phyloP scores from a whole-genome alignment of 2,888 invertebrate species.

The Agrotis segetum region DNA sequence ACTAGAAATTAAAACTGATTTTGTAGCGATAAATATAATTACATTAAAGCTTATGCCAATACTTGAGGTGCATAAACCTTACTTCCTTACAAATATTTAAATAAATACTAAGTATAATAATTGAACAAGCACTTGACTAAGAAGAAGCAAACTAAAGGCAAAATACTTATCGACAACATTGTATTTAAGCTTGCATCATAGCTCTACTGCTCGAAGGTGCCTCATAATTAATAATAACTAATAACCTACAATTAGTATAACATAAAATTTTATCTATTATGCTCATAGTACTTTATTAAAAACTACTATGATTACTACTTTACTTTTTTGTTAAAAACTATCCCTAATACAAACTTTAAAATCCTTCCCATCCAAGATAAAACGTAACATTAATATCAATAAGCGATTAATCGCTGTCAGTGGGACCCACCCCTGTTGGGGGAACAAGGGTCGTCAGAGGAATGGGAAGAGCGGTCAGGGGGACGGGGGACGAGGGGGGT shows the following conservation, averaged over 20 bases:
- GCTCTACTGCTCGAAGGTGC: too few relatives aligned
- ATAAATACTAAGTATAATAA: too few relatives aligned
- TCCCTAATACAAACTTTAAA: conserved; percentile 15
- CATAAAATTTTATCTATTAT: too few relatives aligned
- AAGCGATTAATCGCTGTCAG: conserved; percentile 62
- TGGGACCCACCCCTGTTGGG: conserved; percentile 60
- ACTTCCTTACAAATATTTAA: not conserved
- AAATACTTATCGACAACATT: too few relatives aligned
- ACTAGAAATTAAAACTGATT: conserved; percentile 24
- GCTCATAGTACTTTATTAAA: too few relatives aligned
- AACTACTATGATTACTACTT: too few relatives aligned
- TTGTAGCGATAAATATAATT: conserved; percentile 6
- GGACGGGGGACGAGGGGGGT: conserved; percentile 36
- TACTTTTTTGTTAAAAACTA: not conserved
- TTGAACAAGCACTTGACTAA: too few relatives aligned
- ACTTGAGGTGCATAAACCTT: not conserved
- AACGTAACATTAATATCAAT: conserved; percentile 59
- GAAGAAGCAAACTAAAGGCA: too few relatives aligned
- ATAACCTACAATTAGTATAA: too few relatives aligned
- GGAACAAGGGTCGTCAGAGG: conserved; percentile 58
- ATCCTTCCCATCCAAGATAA: conserved; percentile 42
- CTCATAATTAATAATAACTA: too few relatives aligned
- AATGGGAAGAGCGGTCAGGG: conserved; percentile 63
- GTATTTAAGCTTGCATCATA: too few relatives aligned
- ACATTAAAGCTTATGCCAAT: not conserved